Evolutionary conservation across 2,797 vertebrate species (phyloP), one percentile per base, ranked within the genome.

Genomic region (Sebastes trivittatus): DNA sequence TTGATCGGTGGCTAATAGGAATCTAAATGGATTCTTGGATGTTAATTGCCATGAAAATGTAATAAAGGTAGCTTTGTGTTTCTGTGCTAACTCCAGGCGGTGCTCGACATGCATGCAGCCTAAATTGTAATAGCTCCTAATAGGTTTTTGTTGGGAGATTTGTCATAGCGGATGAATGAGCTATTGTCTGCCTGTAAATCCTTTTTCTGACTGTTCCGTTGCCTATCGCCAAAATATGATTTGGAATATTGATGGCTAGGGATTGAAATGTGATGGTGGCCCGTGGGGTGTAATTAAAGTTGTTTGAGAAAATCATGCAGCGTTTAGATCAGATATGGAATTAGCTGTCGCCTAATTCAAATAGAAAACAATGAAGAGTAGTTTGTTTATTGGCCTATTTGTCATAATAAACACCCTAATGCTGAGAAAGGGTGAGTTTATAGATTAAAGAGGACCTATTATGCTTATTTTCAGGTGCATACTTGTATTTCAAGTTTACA

Each of bases 21-120:
- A 89, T 85, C 85, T 86, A 84, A 92, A 89, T 87, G 76, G 77
- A 74, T 93, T 86, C 72, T 87, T 82, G 66, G 78, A 83, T 81
- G 82, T 83, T 91, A 87, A 90, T 91, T 88, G 84, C 86, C 78
- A 82, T 85, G 86, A 87, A 91, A 89, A 92, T 70, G 85, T 75
- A 90, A 88, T 87, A 89, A 79, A 60, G 18, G 77, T 60, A 56
- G 75, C 68, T 87, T 91, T 85, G 76, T 88, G 86, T 92, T 89
- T 87, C 52, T 81, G 65, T 75, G 73, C 65, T 81, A 72, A 77
- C 87, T 90, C 63, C 84, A 78, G 91, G 91, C 90, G 4, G 56
- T 85, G 81, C 71, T 42, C 11, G 67, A 86, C 76, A 63, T 60
- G 56, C 72, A 58, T 70, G 73, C 76, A 72, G 76, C 75, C 81